Evolutionary conservation across 2,113 vertebrate genomes (phyloP).

Genomic region (Sphaerodactylus townsendi): DNA sequence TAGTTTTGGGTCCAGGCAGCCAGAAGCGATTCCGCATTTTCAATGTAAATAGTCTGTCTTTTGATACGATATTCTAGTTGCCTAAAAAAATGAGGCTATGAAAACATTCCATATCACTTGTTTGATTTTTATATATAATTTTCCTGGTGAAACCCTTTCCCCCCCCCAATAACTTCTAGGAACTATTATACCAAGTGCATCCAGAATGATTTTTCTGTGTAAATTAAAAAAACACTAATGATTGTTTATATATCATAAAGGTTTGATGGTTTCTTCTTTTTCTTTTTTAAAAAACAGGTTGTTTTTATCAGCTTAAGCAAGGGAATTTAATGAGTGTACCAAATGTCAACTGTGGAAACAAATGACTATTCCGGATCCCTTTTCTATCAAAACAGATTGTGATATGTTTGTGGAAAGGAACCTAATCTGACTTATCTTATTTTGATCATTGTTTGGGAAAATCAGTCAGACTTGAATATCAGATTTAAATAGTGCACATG

Average conservation of each 20-base stretch:
- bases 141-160: background rate
- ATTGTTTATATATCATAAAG: background rate
- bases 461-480: slow-evolving; percentile 48
- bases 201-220: slow-evolving; percentile 20
- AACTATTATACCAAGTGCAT: background rate
- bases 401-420: slow-evolving; percentile 64
- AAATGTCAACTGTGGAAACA: slow-evolving; percentile 70
- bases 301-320: slow-evolving; percentile 63
- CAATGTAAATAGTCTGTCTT: background rate
- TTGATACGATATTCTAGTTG: background rate
- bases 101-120: background rate
- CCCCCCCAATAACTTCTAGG: background rate
- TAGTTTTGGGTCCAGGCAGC: background rate
- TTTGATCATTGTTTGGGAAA: slow-evolving; percentile 55
- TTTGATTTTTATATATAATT: background rate
- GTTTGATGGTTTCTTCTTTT: background rate
- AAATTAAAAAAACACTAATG: slow-evolving; percentile 45
- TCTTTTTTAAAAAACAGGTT: slow-evolving; percentile 32
- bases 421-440: slow-evolving; percentile 60
- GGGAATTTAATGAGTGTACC: slow-evolving; percentile 64
- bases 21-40: background rate
- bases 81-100: background rate
- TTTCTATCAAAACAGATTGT: slow-evolving; percentile 68
- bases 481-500: slow-evolving; percentile 37
- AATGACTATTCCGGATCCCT: slow-evolving; percentile 71